Conservation (phyloP, 2,113 vertebrate species). For the Odobenus rosmarus region DNA sequence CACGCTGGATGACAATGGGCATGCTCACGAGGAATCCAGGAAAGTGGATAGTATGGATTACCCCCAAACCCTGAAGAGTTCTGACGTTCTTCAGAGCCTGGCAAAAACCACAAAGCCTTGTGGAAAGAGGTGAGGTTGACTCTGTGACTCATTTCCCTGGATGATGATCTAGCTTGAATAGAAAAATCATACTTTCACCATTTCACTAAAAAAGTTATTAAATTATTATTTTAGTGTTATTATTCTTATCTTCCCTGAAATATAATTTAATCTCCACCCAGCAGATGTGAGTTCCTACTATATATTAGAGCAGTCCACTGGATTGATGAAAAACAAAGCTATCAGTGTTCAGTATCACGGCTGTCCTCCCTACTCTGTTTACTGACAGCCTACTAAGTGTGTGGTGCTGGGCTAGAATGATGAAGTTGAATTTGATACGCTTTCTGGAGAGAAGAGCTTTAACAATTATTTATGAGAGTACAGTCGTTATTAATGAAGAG, state of each 20-base stretch:
- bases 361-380: neutral
- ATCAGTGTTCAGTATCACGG: neutral
- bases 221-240: neutral
- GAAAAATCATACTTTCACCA: neutral
- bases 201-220: neutral
- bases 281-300: neutral
- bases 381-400: neutral
- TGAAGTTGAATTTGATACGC: neutral
- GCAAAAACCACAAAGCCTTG: neutral
- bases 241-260: neutral
- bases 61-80: neutral
- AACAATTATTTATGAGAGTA: neutral
- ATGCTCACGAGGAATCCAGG: neutral
- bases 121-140: neutral
- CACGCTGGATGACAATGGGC: accelerated
- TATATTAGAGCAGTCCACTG: neutral
- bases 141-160: neutral
- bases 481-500: neutral
- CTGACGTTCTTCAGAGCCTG: neutral
- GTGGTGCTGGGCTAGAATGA: neutral
- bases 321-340: neutral
- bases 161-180: neutral
- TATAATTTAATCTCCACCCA: neutral
- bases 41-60: neutral
- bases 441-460: neutral